Evolutionary conservation across 2,888 invertebrate genomes (phyloP), one percentile per base, ranked within the genome.

Genomic region (Zelleria hepariella): DNA sequence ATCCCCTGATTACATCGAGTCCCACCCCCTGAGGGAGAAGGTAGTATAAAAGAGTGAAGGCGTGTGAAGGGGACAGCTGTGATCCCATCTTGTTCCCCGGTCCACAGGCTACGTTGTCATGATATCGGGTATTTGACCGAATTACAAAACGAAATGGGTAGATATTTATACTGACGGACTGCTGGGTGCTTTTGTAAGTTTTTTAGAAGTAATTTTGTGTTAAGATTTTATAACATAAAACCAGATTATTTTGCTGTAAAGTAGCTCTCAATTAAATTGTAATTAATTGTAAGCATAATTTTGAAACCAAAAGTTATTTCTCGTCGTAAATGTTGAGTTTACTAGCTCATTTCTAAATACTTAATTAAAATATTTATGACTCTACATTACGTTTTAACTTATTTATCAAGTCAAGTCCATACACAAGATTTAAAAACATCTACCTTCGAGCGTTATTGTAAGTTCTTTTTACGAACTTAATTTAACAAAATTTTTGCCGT

Each of bases 1-100:
- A 87, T 89, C 89, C 88, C 89, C 88, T 88, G 85, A 87, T 87
- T 88, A 87, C 86, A 86, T 82, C 75, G 78, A 82, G 87, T 68
- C 81, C 88, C 88, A 86, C 87, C 88, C 88, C 84, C 77, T 73
- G 81, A 82, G 71, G 60, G 78, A 69, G 84, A 84, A 62, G 66
- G 73, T 59, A 57, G 62, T 64, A 71, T 55, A 53, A 27, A 21
- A 49, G n/a, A 48, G 25, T n/a, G 4, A 4, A 10, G 1, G 48
- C 15, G 80, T 60, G 73, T 27, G 74, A 88, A 71, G 21, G 82
- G 74, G 82, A 80, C 70, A 68, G 85, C 68, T 72, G 86, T 76
- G 83, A 86, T 86, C 91, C 91, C 91, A 91, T 92, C 91, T 92
- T 92, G 91, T 91, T 78, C 79, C 80, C 80, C 83, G 71, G 87